A percentile compares a stretch with the other conserved stretches of the same genome.
Evolutionary conservation across 1,140 invertebrate species (phyloP).

Genomic region (Aphaenogaster floridana): DNA sequence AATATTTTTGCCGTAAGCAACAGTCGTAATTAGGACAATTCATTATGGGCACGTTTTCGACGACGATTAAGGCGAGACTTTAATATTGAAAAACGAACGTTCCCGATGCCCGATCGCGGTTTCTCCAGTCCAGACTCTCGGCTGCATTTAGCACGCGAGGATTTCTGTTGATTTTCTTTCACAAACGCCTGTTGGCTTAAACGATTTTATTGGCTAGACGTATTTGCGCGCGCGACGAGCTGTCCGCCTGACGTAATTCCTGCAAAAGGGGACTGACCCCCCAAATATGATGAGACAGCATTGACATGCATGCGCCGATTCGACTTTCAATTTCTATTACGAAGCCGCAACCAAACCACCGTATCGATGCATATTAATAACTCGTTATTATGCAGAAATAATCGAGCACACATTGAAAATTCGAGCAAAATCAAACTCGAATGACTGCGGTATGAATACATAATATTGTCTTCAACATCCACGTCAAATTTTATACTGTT

Average conservation of each 20-base stretch:
- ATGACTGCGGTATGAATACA: neutral
- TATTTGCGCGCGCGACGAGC: constrained; percentile 12
- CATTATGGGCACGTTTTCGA: neutral
- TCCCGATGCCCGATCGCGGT: neutral
- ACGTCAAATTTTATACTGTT: neutral
- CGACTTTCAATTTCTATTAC: constrained; percentile 57
- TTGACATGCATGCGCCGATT: constrained; percentile 37
- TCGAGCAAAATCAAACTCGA: neutral
- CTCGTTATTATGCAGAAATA: constrained; percentile 17
- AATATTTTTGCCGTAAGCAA: neutral
- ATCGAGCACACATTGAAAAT: constrained; percentile 7
- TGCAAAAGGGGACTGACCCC: constrained; percentile 47
- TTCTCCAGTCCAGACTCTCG: neutral
- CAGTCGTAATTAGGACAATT: constrained; percentile 32
- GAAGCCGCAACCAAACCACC: neutral
- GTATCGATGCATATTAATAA: constrained; percentile 54
- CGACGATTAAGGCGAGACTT: neutral
- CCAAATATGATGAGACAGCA: constrained; percentile 65
- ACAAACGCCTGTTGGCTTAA: constrained; percentile 5
- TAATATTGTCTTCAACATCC: neutral
- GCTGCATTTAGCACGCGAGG: neutral
- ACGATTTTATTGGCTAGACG: constrained; percentile 33
- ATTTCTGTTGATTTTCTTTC: constrained; percentile 19
- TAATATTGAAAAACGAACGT: neutral
- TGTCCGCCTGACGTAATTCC: constrained; percentile 36